Evolutionary conservation across 1,140 invertebrate species (phyloP).

Genomic region (Centruroides vittatus): DNA sequence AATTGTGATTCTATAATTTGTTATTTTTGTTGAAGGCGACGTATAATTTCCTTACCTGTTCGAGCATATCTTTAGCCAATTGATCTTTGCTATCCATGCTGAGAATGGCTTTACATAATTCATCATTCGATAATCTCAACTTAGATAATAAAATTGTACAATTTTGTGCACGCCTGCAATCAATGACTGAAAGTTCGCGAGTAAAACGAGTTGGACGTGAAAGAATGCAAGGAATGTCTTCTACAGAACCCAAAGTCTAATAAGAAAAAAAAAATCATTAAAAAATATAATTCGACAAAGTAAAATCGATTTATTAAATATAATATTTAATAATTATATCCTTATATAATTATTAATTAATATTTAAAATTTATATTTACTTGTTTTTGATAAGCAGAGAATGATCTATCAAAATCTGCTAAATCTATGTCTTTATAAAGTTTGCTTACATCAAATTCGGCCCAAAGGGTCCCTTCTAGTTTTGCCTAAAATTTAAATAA

Average conservation of each 20-base stretch:
- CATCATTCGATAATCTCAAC: constrained; percentile 91
- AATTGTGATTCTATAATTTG: background rate
- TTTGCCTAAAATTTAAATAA: background rate
- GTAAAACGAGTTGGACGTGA: background rate
- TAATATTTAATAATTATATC: background rate
- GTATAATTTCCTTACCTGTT: constrained; percentile 34
- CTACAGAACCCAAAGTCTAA: constrained; percentile 10
- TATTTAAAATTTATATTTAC: constrained; percentile 2
- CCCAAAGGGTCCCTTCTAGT: constrained; percentile 71
- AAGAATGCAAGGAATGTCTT: constrained; percentile 1
- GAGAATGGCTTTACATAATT: constrained; percentile 73
- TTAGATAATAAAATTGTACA: constrained; percentile 93
- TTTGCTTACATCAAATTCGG: constrained; percentile 80
- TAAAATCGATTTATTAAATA: background rate
- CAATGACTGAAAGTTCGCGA: constrained; percentile 54
- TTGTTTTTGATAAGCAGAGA: constrained; percentile 92
- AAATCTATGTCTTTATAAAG: constrained; percentile 81
- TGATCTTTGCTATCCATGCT: constrained; percentile 90
- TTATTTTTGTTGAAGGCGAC: background rate
- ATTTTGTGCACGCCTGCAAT: constrained; percentile 85
- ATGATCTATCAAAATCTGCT: constrained; percentile 79
- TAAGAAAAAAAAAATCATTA: background rate
- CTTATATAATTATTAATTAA: background rate
- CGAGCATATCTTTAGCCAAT: constrained; percentile 91
- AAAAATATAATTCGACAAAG: background rate